Conservation (phyloP, 1,140 invertebrate species). For the Xylocopa sonorina region DNA sequence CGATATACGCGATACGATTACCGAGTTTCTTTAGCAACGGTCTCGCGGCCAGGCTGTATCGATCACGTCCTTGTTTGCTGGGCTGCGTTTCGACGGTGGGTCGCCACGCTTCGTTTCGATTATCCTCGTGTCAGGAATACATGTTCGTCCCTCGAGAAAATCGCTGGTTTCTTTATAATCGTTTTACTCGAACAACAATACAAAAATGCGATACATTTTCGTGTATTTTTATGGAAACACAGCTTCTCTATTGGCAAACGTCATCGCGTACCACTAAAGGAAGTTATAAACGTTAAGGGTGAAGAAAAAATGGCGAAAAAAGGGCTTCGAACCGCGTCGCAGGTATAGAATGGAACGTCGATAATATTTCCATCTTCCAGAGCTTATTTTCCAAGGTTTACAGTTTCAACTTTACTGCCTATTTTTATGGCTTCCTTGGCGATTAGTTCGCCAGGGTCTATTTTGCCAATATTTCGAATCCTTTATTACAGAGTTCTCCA, state of each 20-base stretch:
- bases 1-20: constrained; percentile 21
- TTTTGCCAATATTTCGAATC: not conserved
- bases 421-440: not conserved
- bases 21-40: constrained; percentile 66
- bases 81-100: not conserved
- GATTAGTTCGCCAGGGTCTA: not conserved
- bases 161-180: too few species aligned
- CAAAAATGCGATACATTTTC: too few species aligned
- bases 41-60: constrained; percentile 29
- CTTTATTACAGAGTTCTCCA: not conserved
- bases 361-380: not conserved
- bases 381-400: not conserved
- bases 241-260: too few species aligned
- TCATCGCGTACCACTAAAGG: too few species aligned
- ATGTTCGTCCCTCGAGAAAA: too few species aligned
- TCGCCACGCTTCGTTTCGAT: not conserved
- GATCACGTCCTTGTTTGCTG: constrained; percentile 20
- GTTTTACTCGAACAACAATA: too few species aligned
- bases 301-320: too few species aligned
- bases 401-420: not conserved
- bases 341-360: too few species aligned
- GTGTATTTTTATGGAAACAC: too few species aligned
- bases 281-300: too few species aligned
- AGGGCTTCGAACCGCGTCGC: too few species aligned
- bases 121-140: too few species aligned